These are phyloP conservation scores for Doryteuthis pealeii DNA, from an alignment of 1,140 invertebrate genomes.

Conservation along the genomic window DNA sequence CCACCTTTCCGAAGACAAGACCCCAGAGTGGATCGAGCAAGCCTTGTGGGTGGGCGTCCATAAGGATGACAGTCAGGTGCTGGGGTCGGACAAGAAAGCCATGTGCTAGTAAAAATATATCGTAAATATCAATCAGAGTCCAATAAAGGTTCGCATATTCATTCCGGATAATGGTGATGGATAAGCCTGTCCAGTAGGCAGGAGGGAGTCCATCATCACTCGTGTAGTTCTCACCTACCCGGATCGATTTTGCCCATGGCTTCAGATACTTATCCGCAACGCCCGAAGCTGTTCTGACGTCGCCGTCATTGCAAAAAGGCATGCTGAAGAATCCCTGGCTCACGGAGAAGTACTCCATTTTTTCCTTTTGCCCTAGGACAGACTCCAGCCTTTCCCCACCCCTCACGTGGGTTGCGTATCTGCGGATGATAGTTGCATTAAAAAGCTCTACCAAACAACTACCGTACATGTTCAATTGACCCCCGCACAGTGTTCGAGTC, in stretches of 20 bases:
- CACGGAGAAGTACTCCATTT: conserved; percentile 23
- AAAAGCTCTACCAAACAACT: no score
- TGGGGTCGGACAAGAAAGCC: conserved; percentile 26
- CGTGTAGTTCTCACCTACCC: neutral
- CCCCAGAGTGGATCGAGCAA: conserved; percentile 33
- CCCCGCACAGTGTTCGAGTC: no score
- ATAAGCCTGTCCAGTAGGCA: neutral
- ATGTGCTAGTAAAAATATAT: conserved; percentile 29
- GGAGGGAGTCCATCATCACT: neutral
- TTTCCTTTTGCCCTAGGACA: conserved; percentile 32
- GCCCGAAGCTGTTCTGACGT: neutral
- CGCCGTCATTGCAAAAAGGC: neutral
- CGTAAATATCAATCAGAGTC: conserved; percentile 35
- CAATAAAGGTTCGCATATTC: conserved; percentile 42
- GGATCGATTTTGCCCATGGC: conserved; percentile 12
- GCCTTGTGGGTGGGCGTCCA: conserved; percentile 36
- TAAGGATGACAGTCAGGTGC: conserved; percentile 24
- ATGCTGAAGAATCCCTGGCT: conserved; percentile 26
- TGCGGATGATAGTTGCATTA: no score
- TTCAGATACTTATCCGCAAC: conserved; percentile 8
- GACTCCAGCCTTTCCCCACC: conserved; percentile 17
- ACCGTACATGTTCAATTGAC: no score
- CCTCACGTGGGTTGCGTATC: neutral
- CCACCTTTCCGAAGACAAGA: conserved; percentile 24
- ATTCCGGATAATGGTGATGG: conserved; percentile 14